Conservation (phyloP, 35 echinoderm and acorn worm genomes). For the Eucidaris tribuloides region DNA sequence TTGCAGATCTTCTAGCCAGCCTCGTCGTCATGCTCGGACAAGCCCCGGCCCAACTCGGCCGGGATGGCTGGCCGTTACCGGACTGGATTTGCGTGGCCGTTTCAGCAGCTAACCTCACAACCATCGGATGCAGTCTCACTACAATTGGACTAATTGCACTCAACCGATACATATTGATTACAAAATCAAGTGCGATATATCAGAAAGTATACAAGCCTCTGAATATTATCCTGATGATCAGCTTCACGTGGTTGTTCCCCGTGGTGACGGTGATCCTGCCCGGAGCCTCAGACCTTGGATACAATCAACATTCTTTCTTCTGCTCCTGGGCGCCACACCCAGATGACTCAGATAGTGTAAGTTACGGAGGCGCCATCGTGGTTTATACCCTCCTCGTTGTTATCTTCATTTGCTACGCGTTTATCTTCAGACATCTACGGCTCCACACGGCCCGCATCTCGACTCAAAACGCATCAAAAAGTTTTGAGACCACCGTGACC, state of each 20-base stretch:
- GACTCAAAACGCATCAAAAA: no score
- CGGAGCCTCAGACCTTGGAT: neutral
- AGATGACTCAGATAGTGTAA: no score
- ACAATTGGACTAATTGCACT: constrained; percentile 35
- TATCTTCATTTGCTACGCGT: no score
- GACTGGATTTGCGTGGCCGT: constrained; percentile 32
- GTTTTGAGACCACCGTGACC: no score
- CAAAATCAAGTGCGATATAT: neutral
- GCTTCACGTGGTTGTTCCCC: neutral
- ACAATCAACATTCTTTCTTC: no score
- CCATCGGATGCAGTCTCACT: constrained; percentile 31
- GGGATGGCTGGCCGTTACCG: constrained; percentile 26
- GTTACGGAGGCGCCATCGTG: no score
- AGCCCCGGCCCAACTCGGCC: neutral
- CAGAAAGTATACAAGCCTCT: neutral
- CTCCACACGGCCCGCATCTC: no score
- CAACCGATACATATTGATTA: constrained; percentile 40
- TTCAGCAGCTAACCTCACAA: constrained; percentile 28
- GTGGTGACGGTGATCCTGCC: neutral
- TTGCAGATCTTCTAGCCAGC: constrained; percentile 22
- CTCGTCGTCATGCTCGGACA: constrained; percentile 18
- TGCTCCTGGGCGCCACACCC: no score
- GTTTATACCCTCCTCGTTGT: no score
- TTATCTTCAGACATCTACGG: no score
- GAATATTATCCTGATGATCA: constrained; percentile 21